Conservation (phyloP, 2,888 invertebrate genomes). For the Rhogogaster chlorosoma region DNA sequence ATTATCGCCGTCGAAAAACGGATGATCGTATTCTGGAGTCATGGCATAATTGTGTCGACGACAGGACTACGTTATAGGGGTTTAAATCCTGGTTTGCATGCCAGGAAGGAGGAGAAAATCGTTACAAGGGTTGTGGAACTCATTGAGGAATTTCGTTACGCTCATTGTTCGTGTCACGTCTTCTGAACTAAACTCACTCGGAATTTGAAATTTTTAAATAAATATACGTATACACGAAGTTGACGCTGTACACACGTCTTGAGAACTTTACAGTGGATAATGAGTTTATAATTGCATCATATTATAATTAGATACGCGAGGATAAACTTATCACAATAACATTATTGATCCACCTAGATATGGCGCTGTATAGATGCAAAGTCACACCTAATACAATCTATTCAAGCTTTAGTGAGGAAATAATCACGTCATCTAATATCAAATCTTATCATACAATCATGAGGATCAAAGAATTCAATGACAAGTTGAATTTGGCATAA, state of each 20-base stretch:
- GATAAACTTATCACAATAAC: background rate
- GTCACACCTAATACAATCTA: background rate
- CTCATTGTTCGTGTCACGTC: slow-evolving; percentile 10
- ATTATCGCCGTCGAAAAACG: background rate
- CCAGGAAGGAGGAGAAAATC: slow-evolving; percentile 34
- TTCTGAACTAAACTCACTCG: background rate
- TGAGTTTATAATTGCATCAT: slow-evolving; percentile 16
- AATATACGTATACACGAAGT: background rate
- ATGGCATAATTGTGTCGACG: slow-evolving; percentile 39
- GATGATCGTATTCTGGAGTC: slow-evolving; percentile 28
- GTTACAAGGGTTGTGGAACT: slow-evolving; percentile 10
- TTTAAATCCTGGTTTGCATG: slow-evolving; percentile 31
- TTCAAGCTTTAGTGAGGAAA: background rate
- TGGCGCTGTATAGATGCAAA: background rate
- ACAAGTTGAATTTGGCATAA: background rate
- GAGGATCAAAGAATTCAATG: background rate
- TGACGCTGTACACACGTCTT: background rate
- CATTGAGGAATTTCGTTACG: slow-evolving; percentile 6
- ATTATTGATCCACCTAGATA: background rate
- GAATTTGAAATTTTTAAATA: background rate
- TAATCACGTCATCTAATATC: background rate
- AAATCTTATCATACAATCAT: background rate
- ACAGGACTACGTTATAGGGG: slow-evolving; percentile 13
- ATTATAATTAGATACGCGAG: background rate
- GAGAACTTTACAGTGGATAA: background rate